Percentiles rank a stretch among this genome's conserved stretches.
Conservation (phyloP, 53 echinoderm and acorn worm species). For the Hippasteria phrygiana region DNA sequence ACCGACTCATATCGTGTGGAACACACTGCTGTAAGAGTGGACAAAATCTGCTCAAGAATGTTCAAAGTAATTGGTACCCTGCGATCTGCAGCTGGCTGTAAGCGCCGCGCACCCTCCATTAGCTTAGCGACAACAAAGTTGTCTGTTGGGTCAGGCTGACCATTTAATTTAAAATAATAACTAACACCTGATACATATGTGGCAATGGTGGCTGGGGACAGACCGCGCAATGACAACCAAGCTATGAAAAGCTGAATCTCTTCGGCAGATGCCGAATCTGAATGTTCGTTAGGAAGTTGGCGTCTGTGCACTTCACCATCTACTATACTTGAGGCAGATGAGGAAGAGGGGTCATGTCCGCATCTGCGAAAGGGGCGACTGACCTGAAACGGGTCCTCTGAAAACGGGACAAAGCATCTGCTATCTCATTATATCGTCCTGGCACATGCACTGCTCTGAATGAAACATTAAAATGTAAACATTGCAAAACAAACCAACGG, state of each 20-base stretch:
- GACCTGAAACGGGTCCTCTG: neutral
- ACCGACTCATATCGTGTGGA: neutral
- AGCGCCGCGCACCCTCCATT: neutral
- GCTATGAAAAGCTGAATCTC: neutral
- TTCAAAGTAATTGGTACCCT: neutral
- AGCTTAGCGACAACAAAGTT: neutral
- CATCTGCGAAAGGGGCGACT: neutral
- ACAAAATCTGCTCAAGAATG: neutral
- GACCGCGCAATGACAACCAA: neutral
- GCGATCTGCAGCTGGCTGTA: neutral
- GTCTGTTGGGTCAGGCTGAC: neutral
- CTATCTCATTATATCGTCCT: conserved; percentile 7
- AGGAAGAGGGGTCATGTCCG: neutral
- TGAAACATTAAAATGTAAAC: conserved; percentile 5
- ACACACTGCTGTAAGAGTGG: neutral
- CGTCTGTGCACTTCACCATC: neutral
- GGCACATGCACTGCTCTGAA: conserved; percentile 23
- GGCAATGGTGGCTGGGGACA: conserved; percentile 1
- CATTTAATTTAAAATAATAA: neutral
- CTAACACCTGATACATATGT: neutral
- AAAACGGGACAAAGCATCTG: conserved; percentile 23
- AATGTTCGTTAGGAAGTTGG: too few relatives aligned
- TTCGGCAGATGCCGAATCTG: neutral
- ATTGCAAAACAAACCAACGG: neutral
- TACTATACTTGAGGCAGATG: neutral